phyloP scores from a whole-genome alignment of 2,888 invertebrate genomes.

The Pinctada fucata region DNA sequence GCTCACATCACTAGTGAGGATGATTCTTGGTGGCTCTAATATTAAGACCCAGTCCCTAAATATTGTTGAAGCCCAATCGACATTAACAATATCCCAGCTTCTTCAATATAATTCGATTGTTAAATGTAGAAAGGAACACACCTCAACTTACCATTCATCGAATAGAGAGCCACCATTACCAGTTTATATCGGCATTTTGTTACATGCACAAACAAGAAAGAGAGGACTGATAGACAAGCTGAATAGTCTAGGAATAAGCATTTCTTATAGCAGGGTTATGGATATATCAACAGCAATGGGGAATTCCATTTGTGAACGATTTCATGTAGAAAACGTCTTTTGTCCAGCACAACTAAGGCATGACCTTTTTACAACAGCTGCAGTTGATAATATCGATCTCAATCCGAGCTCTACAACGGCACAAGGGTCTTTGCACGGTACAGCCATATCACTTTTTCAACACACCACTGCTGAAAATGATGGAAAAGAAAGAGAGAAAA shows the following conservation, averaged over 20 bases:
- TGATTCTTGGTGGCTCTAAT: too few species aligned
- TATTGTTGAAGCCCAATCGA: too few species aligned
- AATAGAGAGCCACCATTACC: too few species aligned
- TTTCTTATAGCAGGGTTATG: constrained; percentile 54
- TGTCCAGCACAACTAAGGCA: constrained; percentile 41
- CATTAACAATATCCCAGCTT: too few species aligned
- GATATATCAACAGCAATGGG: constrained; percentile 49
- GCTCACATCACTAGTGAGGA: too few species aligned
- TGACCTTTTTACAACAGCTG: constrained; percentile 50
- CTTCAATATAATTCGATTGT: too few species aligned
- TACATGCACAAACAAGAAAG: constrained; percentile 51
- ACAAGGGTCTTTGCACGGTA: constrained; percentile 42
- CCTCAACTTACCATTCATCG: too few species aligned
- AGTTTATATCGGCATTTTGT: constrained; percentile 43
- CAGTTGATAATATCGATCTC: constrained; percentile 54
- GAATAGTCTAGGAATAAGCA: constrained; percentile 43
- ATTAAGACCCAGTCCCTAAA: too few species aligned
- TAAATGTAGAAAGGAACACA: too few species aligned
- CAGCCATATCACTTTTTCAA: constrained; percentile 49
- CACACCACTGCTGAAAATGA: constrained; percentile 37
- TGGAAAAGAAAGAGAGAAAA: not conserved
- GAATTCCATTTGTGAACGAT: constrained; percentile 34
- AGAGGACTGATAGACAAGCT: constrained; percentile 34
- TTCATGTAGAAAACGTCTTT: constrained; percentile 34
- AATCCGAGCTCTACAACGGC: constrained; percentile 45